Percentiles rank a stretch among this genome's conserved stretches.
phyloP scores from a whole-genome alignment of 1,140 invertebrate genomes.

The Heliothis virescens region DNA sequence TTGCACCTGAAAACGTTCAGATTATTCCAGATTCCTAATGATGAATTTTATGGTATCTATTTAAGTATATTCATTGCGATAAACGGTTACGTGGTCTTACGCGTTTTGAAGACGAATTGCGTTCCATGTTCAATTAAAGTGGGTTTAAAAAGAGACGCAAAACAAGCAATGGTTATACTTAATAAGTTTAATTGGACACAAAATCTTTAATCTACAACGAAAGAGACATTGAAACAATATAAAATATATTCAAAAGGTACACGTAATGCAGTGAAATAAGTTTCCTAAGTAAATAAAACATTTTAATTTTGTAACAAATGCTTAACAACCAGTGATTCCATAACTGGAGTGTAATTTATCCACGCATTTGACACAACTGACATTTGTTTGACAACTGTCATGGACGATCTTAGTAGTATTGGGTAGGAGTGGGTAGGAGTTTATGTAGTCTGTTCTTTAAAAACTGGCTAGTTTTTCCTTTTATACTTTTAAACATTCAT shows the following conservation, averaged over 20 bases:
- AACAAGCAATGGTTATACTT: no score
- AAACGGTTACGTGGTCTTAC: not conserved
- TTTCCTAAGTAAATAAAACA: not conserved
- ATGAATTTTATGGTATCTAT: no score
- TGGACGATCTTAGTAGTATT: conserved; percentile 13
- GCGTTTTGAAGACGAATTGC: not conserved
- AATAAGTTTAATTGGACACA: no score
- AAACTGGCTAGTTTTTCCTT: conserved; percentile 17
- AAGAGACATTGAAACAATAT: no score
- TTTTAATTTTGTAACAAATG: no score
- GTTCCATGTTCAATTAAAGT: not conserved
- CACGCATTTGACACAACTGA: conserved; percentile 1
- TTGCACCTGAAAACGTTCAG: no score
- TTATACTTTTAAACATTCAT: not conserved
- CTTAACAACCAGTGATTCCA: not conserved
- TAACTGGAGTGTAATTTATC: not conserved
- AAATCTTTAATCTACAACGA: no score
- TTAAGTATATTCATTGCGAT: not conserved
- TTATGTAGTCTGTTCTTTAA: not conserved
- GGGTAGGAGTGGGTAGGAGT: not conserved
- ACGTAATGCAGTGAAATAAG: not conserved
- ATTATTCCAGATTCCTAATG: no score
- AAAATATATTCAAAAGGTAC: no score
- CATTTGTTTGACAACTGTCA: conserved; percentile 3
- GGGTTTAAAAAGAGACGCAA: no score